Conservation (phyloP, 2,113 vertebrate genomes). For the Gopherus flavomarginatus region DNA sequence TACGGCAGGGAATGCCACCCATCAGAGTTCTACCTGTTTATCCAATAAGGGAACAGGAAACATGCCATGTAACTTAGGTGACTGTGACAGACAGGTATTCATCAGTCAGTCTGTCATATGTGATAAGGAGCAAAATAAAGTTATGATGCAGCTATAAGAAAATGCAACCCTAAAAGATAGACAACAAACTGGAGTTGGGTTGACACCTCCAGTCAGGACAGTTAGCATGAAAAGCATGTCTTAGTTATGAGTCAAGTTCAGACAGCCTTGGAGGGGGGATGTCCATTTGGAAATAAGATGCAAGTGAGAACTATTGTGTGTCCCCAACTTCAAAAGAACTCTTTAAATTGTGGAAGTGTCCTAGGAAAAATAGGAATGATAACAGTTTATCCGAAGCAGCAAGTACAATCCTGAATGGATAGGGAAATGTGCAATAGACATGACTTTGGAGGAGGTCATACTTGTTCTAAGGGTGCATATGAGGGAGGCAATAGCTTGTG, state of each 20-base stretch:
- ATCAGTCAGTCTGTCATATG: not conserved
- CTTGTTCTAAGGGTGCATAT: not conserved
- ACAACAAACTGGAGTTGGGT: accelerated
- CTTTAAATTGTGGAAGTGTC: not conserved
- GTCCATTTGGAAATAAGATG: not conserved
- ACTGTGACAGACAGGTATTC: not conserved
- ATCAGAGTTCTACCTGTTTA: not conserved
- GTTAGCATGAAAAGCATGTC: not conserved
- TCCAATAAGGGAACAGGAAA: not conserved
- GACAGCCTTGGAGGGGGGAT: not conserved
- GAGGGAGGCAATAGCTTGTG: not conserved
- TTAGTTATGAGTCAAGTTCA: not conserved
- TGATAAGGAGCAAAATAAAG: not conserved
- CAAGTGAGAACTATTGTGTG: accelerated
- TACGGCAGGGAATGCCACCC: accelerated
- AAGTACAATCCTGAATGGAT: accelerated
- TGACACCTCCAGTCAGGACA: accelerated
- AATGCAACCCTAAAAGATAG: not conserved
- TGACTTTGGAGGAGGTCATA: not conserved
- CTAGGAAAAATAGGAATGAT: not conserved
- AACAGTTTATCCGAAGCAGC: not conserved
- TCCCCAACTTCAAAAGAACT: not conserved
- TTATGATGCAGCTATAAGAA: not conserved
- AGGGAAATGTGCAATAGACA: accelerated
- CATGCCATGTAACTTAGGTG: accelerated